phyloP scores from a whole-genome alignment of 35 echinoderm and acorn worm species.

The Ophiothrix spiculata region DNA sequence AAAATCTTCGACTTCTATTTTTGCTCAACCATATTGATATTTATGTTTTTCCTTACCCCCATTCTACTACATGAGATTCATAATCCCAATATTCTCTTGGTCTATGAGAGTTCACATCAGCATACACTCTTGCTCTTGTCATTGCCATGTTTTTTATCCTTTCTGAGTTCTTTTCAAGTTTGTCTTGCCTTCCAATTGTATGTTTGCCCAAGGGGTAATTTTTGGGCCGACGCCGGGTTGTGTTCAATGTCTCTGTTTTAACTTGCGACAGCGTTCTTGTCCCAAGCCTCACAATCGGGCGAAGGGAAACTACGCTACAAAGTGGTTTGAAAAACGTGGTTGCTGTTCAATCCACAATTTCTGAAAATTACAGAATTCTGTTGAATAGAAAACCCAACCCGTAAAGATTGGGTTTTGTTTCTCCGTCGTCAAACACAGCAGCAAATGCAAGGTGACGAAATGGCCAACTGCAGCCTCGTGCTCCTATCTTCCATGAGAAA shows the following conservation, averaged over 20 bases:
- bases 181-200: not conserved
- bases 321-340: not conserved
- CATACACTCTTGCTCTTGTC: slow-evolving; percentile 97
- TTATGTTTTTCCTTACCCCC: slow-evolving; percentile 98
- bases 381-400: not conserved
- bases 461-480: not conserved
- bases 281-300: not conserved
- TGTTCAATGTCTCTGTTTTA: not conserved
- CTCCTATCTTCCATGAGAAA: not conserved
- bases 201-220: not conserved
- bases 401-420: not conserved
- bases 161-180: not conserved
- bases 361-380: not conserved
- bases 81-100: slow-evolving; percentile 99
- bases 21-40: too few relatives aligned
- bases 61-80: slow-evolving; percentile 99
- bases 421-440: not conserved
- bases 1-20: too few relatives aligned
- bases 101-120: slow-evolving; percentile 99
- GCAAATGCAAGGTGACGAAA: slow-evolving; percentile 11
- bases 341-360: not conserved
- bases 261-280: not conserved
- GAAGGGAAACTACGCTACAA: not conserved
- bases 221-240: not conserved
- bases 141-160: slow-evolving; percentile 77